phyloP scores from a whole-genome alignment of 2,113 vertebrate species.

The Heliornis fulica region DNA sequence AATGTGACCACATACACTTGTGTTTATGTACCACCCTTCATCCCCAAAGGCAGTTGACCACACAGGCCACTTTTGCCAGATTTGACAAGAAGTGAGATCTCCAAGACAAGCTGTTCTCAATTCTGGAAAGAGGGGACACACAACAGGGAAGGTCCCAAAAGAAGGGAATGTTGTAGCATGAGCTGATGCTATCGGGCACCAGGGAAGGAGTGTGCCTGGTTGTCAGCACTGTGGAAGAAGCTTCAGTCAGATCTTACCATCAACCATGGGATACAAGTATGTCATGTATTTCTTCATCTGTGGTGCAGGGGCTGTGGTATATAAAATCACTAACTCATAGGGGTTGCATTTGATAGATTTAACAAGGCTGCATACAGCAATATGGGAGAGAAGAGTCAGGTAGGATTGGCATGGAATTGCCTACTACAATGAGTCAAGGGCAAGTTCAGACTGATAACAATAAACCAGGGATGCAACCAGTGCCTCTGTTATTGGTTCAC shows the following conservation, averaged over 20 bases:
- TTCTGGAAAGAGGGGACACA: background rate
- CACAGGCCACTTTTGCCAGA: background rate
- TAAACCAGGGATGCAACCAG: background rate
- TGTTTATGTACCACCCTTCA: background rate
- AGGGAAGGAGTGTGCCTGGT: background rate
- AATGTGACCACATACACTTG: accelerated
- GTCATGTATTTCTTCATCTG: background rate
- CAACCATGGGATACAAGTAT: accelerated
- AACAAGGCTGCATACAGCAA: background rate
- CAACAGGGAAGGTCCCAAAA: background rate
- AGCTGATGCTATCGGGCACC: background rate
- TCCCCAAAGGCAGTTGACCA: background rate
- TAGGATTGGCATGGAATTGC: background rate
- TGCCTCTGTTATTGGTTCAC: slow-evolving; percentile 8
- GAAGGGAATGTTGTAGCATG: background rate
- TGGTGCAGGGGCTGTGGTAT: background rate
- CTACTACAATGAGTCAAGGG: background rate
- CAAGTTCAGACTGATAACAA: slow-evolving; percentile 31
- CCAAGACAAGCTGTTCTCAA: background rate
- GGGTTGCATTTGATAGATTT: background rate
- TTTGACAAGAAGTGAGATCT: background rate
- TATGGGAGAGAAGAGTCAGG: background rate
- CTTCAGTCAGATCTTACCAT: background rate
- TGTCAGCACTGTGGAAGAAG: background rate
- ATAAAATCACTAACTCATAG: background rate